These are phyloP conservation scores for Osedax frankpressi DNA, from an alignment of 2,888 invertebrate genomes.

Conservation along the genomic window DNA sequence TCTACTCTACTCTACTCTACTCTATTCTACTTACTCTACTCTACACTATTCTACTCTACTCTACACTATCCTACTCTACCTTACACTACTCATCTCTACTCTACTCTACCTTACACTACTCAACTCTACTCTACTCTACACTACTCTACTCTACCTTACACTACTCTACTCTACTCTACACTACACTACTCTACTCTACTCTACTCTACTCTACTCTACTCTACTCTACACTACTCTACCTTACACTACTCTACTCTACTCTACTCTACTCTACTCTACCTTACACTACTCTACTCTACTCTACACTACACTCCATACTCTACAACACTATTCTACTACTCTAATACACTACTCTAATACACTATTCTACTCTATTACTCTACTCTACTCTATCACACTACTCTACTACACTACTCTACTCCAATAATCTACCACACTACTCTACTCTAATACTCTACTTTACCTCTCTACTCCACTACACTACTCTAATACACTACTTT, in stretches of 20 bases:
- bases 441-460: too few relatives aligned
- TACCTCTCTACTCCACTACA: too few relatives aligned
- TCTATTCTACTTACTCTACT: too few relatives aligned
- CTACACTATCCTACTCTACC: not conserved
- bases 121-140: not conserved
- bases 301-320: not conserved
- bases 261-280: not conserved
- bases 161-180: not conserved
- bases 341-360: too few relatives aligned
- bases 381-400: not conserved
- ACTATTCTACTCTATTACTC: not conserved
- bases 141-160: not conserved
- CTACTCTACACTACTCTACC: not conserved
- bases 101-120: not conserved
- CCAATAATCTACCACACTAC: too few relatives aligned
- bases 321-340: not conserved
- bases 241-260: not conserved
- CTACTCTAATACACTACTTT: not conserved
- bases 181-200: not conserved
- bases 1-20: constrained; percentile 6
- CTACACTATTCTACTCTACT: not conserved
- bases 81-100: not conserved
- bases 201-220: not conserved
- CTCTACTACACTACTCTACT: too few relatives aligned
- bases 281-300: not conserved